These are phyloP conservation scores for Xylocampa areola DNA, from an alignment of 2,888 invertebrate species.

Conservation along the genomic window DNA sequence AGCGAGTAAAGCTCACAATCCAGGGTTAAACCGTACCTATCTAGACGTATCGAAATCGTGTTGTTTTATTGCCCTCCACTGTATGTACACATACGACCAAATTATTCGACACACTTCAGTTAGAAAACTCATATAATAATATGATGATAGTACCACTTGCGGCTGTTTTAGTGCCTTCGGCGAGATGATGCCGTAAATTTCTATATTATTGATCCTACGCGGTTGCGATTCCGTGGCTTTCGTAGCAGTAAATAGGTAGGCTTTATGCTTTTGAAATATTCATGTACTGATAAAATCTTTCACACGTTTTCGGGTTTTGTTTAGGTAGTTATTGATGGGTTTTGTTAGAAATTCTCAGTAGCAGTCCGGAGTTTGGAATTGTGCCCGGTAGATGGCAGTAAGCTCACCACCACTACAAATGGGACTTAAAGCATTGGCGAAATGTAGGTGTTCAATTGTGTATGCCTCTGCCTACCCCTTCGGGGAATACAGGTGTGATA, in stretches of 20 bases:
- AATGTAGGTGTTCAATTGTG: too few relatives aligned
- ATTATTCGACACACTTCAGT: slow-evolving; percentile 63
- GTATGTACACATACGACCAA: slow-evolving; percentile 66
- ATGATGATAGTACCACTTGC: slow-evolving; percentile 41
- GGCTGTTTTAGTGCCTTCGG: slow-evolving; percentile 42
- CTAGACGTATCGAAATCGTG: slow-evolving; percentile 64
- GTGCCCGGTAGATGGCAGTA: too few relatives aligned
- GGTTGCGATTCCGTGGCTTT: slow-evolving; percentile 44
- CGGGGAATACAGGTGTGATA: too few relatives aligned
- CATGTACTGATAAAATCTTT: slow-evolving; percentile 27
- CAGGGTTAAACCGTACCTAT: slow-evolving; percentile 60
- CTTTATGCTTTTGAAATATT: slow-evolving; percentile 28
- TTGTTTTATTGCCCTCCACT: slow-evolving; percentile 72
- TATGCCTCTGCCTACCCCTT: too few relatives aligned
- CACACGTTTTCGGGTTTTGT: background rate
- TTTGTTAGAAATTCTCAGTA: too few relatives aligned
- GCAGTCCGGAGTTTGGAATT: too few relatives aligned
- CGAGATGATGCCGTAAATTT: slow-evolving; percentile 46
- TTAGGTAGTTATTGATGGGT: background rate
- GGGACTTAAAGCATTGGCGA: too few relatives aligned
- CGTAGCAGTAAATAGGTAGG: slow-evolving; percentile 23
- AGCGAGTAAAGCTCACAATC: slow-evolving; percentile 59
- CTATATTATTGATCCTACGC: slow-evolving; percentile 52
- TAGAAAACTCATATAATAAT: slow-evolving; percentile 40
- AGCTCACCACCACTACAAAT: too few relatives aligned